phyloP scores from a whole-genome alignment of 2,113 vertebrate genomes.

The Entomyzon cyanotis region DNA sequence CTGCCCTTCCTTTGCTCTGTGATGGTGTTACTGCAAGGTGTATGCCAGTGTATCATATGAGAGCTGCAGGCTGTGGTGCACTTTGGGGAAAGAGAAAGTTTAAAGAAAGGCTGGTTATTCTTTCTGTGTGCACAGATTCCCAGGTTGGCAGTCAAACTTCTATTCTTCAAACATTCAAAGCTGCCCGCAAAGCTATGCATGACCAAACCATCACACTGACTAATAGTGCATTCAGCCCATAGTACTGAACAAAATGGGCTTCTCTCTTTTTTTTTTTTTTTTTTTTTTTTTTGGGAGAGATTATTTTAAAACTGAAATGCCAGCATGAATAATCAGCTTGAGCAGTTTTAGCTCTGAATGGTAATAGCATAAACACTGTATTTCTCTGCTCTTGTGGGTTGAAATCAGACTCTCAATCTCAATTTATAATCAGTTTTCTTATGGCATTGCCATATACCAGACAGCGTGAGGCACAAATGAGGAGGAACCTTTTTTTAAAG shows the following conservation, averaged over 20 bases:
- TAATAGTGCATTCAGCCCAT: not conserved
- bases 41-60: not conserved
- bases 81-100: not conserved
- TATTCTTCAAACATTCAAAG: not conserved
- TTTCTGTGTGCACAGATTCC: not conserved
- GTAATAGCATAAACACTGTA: not conserved
- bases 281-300: not conserved
- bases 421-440: not conserved
- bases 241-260: not conserved
- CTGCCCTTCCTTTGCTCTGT: not conserved
- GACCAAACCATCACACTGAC: not conserved
- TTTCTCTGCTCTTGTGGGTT: not conserved
- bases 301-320: constrained; percentile 8
- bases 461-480: not conserved
- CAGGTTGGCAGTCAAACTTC: not conserved
- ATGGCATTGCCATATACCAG: not conserved
- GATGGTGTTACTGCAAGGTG: not conserved
- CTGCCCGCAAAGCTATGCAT: not conserved
- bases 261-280: not conserved
- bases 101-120: not conserved
- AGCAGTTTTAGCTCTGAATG: not conserved
- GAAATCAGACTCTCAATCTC: not conserved
- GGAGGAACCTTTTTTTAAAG: not conserved
- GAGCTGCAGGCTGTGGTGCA: not conserved
- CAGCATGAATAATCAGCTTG: not conserved